Conservation (phyloP, 2,888 invertebrate genomes). For the Sphecodes monilicornis region DNA sequence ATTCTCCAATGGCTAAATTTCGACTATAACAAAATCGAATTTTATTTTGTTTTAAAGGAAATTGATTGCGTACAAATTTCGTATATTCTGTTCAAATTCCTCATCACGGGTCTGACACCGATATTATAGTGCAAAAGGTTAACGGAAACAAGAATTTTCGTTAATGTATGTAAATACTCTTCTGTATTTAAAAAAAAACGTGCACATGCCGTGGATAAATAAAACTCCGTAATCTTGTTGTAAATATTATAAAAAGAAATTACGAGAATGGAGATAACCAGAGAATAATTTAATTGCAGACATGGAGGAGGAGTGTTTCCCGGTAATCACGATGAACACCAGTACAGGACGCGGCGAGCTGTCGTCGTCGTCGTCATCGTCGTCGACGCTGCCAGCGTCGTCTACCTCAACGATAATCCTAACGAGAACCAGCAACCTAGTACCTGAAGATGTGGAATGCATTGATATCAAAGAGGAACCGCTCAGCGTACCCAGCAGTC, state of each 20-base stretch:
- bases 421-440: conserved; percentile 52
- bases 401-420: conserved; percentile 61
- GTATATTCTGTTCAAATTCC: no score
- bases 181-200: no score
- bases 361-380: conserved; percentile 39
- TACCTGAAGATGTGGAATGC: conserved; percentile 73
- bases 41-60: no score
- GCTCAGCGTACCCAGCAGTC: conserved; percentile 90
- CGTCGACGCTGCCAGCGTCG: conserved; percentile 45
- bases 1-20: no score
- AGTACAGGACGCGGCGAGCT: conserved; percentile 83
- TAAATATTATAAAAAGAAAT: background rate
- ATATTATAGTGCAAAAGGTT: no score
- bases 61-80: no score
- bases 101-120: no score
- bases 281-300: conserved; percentile 85
- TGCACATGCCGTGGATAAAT: no score
- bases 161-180: no score
- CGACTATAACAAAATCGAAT: no score
- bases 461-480: conserved; percentile 91
- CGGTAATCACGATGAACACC: conserved; percentile 90
- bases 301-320: conserved; percentile 96
- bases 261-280: background rate
- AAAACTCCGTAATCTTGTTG: no score
- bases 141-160: no score